Percentiles rank a stretch among this genome's conserved stretches.
Evolutionary conservation across 2,888 invertebrate genomes (phyloP).

Genomic region (Drosophila ochracea): DNA sequence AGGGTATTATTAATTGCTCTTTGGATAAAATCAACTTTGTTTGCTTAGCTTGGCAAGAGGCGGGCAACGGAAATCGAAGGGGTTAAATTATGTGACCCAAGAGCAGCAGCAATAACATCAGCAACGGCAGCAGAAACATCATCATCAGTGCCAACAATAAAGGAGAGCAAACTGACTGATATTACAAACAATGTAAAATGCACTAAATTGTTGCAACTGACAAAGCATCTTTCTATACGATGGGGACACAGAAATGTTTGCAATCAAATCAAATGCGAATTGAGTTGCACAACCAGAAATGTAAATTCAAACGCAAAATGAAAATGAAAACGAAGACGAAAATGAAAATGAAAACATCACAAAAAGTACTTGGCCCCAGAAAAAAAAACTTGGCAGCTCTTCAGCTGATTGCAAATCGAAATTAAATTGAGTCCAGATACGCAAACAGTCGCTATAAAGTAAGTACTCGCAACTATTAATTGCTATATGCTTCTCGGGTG

Average conservation of each 20-base stretch:
- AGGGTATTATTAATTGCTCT: conserved; percentile 56
- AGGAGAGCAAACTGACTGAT: conserved; percentile 33
- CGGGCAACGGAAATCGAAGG: conserved; percentile 33
- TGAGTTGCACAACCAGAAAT: conserved; percentile 63
- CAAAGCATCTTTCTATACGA: conserved; percentile 35
- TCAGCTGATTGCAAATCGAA: conserved; percentile 68
- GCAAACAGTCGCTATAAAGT: conserved; percentile 28
- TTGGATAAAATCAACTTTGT: conserved; percentile 65
- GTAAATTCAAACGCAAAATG: conserved; percentile 49
- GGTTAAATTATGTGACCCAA: conserved; percentile 56
- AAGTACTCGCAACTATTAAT: conserved; percentile 9
- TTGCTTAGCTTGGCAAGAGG: conserved; percentile 33
- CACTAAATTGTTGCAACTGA: conserved; percentile 67
- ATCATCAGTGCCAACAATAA: conserved; percentile 15
- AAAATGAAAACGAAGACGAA: conserved; percentile 33
- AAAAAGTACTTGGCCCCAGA: conserved; percentile 33
- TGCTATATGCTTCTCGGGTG: background rate
- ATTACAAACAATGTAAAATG: conserved; percentile 73
- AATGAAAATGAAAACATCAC: conserved; percentile 58
- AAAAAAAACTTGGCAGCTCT: conserved; percentile 44
- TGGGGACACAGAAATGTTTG: conserved; percentile 42
- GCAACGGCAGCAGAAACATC: conserved; percentile 22
- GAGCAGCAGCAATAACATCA: conserved; percentile 22
- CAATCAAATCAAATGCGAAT: conserved; percentile 78
- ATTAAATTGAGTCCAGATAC: conserved; percentile 46